These are phyloP conservation scores for Fringilla coelebs DNA, from an alignment of 2,797 vertebrate genomes.

Conservation along the genomic window DNA sequence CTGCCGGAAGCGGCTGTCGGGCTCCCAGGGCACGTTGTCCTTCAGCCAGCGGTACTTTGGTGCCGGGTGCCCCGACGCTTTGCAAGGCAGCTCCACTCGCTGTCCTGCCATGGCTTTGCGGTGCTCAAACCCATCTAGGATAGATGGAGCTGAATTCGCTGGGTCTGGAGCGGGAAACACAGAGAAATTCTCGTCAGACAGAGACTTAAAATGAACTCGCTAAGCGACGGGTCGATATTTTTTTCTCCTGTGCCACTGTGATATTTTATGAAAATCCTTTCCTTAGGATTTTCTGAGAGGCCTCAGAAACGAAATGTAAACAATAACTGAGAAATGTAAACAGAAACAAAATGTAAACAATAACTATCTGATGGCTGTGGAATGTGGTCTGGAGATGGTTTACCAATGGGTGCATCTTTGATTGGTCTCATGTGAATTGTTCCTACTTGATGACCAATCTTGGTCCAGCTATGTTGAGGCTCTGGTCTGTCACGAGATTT, in stretches of 20 bases:
- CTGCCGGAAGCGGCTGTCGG: constrained; percentile 91
- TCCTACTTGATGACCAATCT: no score
- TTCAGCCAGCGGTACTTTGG: constrained; percentile 98
- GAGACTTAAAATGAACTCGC: not conserved
- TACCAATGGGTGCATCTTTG: no score
- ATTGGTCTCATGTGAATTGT: no score
- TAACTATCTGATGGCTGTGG: no score
- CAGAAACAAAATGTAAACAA: no score
- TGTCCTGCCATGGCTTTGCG: constrained; percentile 94
- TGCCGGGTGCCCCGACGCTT: constrained; percentile 92
- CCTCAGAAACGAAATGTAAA: no score
- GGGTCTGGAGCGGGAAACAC: constrained; percentile 79
- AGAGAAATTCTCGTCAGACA: not conserved
- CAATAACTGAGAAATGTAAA: no score
- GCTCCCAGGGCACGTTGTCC: constrained; percentile 93
- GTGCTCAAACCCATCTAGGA: constrained; percentile 96
- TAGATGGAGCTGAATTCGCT: constrained; percentile 92
- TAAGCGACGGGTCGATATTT: not conserved
- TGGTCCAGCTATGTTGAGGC: no score
- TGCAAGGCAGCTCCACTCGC: constrained; percentile 95
- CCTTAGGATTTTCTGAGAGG: no score
- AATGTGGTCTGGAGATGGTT: no score
- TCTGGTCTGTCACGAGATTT: no score
- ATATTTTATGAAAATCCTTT: no score
- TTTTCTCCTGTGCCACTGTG: not conserved